These are phyloP conservation scores for Otolemur garnettii DNA, from an alignment of 2,113 vertebrate genomes.

Conservation along the genomic window DNA sequence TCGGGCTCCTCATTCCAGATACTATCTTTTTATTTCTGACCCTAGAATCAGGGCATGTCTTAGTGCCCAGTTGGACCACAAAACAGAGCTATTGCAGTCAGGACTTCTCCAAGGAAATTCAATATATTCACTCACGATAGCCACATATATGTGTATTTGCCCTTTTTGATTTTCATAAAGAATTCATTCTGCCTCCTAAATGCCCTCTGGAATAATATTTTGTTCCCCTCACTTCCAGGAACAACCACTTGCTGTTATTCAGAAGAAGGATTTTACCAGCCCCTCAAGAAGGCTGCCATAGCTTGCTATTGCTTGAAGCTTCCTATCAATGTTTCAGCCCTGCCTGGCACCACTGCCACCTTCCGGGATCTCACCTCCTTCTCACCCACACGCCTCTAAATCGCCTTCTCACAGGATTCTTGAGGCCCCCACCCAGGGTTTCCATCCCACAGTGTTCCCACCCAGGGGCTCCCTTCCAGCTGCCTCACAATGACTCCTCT, in stretches of 20 bases:
- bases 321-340: neutral
- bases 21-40: neutral
- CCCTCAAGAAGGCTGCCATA: neutral
- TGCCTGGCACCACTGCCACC: neutral
- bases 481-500: neutral
- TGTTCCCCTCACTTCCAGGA: neutral
- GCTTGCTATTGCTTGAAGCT: neutral
- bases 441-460: neutral
- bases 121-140: neutral
- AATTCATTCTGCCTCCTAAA: neutral
- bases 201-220: neutral
- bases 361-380: neutral
- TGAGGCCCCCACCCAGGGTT: neutral
- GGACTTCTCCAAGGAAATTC: neutral
- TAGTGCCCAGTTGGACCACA: neutral
- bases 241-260: neutral
- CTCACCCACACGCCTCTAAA: accelerated
- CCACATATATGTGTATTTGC: neutral
- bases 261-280: neutral
- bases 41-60: neutral
- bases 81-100: neutral
- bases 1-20: neutral
- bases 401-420: neutral
- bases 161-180: neutral
- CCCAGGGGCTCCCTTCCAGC: neutral